A percentile compares a stretch with the other conserved stretches of the same genome.
Evolutionary conservation across 1,140 invertebrate species (phyloP).

Genomic region (Patella vulgata): DNA sequence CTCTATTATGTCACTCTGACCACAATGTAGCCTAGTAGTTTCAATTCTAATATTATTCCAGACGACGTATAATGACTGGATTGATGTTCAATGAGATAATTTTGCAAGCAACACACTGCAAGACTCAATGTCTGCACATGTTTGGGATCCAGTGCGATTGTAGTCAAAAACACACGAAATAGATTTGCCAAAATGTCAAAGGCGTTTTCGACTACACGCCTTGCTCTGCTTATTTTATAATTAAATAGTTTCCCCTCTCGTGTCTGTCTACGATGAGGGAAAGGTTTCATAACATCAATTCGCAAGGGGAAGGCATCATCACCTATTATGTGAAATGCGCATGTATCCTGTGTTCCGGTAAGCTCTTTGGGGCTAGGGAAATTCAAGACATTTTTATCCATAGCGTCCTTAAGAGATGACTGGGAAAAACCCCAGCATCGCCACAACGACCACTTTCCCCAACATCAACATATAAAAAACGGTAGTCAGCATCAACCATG

Average conservation of each 20-base stretch:
- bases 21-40: too few species aligned
- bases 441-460: conserved; percentile 35
- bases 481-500: conserved; percentile 59
- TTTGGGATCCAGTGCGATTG: too few species aligned
- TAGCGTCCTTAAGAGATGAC: conserved; percentile 19
- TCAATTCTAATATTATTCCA: too few species aligned
- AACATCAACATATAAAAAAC: conserved; percentile 59
- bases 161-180: background rate
- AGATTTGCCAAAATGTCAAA: background rate
- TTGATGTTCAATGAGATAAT: too few species aligned
- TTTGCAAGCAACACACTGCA: too few species aligned
- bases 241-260: background rate
- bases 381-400: conserved; percentile 31
- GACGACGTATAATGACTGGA: too few species aligned
- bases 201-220: background rate
- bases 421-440: conserved; percentile 31
- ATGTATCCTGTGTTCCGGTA: conserved; percentile 29
- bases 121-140: too few species aligned
- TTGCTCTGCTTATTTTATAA: background rate
- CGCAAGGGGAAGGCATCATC: conserved; percentile 53
- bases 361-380: too few species aligned
- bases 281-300: too few species aligned
- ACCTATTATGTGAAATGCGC: conserved; percentile 22
- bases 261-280: too few species aligned
- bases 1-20: too few species aligned